Conservation (phyloP, 1,140 invertebrate genomes). For the Lasaia peninsularis region DNA sequence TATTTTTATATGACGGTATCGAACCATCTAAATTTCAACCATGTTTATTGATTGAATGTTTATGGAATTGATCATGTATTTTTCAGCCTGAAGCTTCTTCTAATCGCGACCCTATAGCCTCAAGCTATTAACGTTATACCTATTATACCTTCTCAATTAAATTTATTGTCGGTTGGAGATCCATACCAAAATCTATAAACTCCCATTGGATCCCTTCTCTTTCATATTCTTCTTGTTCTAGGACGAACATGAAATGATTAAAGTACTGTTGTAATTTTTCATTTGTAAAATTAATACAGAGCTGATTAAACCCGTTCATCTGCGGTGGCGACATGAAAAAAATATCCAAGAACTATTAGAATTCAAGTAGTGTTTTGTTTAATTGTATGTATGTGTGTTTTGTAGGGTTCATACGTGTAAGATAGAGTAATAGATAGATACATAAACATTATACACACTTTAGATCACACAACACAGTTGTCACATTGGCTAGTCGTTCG, state of each 20-base stretch:
- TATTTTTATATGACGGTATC: background rate
- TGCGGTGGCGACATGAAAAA: conserved; percentile 74
- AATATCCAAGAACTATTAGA: conserved; percentile 50
- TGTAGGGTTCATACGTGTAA: conserved; percentile 28
- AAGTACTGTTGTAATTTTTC: conserved; percentile 98
- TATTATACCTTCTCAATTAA: conserved; percentile 93
- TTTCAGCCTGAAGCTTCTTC: conserved; percentile 51
- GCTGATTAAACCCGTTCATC: conserved; percentile 96
- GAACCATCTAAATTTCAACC: background rate
- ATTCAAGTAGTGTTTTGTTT: conserved; percentile 25
- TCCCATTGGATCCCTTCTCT: conserved; percentile 92
- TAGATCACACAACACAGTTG: conserved; percentile 38
- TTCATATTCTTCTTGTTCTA: conserved; percentile 97
- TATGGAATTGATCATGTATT: conserved; percentile 29
- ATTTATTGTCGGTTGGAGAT: conserved; percentile 94
- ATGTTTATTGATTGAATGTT: no score
- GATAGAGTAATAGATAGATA: conserved; percentile 30
- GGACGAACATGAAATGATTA: conserved; percentile 98
- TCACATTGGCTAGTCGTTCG: conserved; percentile 37
- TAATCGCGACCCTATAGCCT: conserved; percentile 50
- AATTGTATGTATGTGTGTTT: conserved; percentile 26
- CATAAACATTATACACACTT: conserved; percentile 40
- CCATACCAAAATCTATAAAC: conserved; percentile 97
- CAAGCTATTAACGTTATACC: conserved; percentile 44
- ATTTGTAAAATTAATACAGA: conserved; percentile 98